Percentiles rank a stretch among this genome's conserved stretches.
Conservation (phyloP, 2,113 vertebrate species). For the Clinocottus analis region DNA sequence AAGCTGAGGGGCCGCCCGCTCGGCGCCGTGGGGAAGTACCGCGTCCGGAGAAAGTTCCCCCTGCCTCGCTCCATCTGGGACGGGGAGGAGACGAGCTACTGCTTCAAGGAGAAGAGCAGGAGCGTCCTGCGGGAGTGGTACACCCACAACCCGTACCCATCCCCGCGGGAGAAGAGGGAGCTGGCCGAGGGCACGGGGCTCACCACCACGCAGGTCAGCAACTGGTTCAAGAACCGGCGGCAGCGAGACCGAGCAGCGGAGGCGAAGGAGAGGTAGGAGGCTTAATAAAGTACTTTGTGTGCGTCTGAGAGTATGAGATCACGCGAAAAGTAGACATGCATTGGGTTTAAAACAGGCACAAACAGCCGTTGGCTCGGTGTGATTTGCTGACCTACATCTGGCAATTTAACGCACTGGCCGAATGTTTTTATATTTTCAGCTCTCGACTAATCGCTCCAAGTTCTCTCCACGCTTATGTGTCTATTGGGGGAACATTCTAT, state of each 20-base stretch:
- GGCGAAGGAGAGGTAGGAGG: slow-evolving; percentile 91
- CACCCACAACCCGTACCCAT: slow-evolving; percentile 94
- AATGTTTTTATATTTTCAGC: not conserved
- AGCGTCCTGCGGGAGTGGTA: slow-evolving; percentile 94
- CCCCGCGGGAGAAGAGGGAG: slow-evolving; percentile 92
- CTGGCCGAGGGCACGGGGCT: slow-evolving; percentile 93
- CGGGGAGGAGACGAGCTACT: slow-evolving; percentile 94
- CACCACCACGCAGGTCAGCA: slow-evolving; percentile 96
- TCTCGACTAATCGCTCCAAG: not conserved
- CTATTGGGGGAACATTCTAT: not conserved
- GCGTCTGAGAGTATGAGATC: not conserved
- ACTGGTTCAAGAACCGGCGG: slow-evolving; percentile 95
- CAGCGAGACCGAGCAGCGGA: slow-evolving; percentile 93
- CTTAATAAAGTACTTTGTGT: rapidly evolving
- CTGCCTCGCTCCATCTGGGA: slow-evolving; percentile 93
- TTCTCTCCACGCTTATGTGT: not conserved
- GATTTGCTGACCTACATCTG: slow-evolving; percentile 41
- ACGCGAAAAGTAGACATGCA: not conserved
- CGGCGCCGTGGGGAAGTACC: slow-evolving; percentile 93
- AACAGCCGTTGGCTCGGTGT: not conserved
- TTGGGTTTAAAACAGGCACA: not conserved
- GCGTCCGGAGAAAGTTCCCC: slow-evolving; percentile 92
- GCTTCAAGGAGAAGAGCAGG: slow-evolving; percentile 93
- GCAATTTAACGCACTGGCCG: not conserved
- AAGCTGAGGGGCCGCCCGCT: slow-evolving; percentile 92